A percentile compares a stretch with the other conserved stretches of the same genome.
Evolutionary conservation across 2,797 vertebrate genomes (phyloP).

Genomic region (Poeciliopsis infans): DNA sequence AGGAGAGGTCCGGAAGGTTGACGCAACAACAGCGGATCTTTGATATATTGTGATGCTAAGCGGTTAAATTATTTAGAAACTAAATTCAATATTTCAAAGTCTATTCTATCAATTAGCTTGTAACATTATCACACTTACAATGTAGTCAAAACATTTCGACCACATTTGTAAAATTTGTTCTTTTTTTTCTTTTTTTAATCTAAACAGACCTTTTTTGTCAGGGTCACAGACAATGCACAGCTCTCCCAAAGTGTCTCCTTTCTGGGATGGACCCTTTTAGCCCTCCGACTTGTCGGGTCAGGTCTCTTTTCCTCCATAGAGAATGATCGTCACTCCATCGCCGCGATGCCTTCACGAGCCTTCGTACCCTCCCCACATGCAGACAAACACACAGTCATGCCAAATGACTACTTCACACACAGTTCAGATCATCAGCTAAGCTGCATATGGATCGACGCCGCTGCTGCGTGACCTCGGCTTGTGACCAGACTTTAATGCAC

Average conservation of each 20-base stretch:
- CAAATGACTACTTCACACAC: background rate
- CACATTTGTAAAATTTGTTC: background rate
- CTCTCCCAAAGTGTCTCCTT: background rate
- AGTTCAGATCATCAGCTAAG: conserved; percentile 13
- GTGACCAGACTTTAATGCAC: conserved; percentile 35
- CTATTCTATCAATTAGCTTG: background rate
- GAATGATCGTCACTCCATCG: background rate
- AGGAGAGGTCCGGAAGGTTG: too few species aligned
- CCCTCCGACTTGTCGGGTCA: background rate
- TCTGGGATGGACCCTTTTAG: background rate
- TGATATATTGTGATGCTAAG: too few species aligned
- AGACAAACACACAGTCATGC: conserved; percentile 6
- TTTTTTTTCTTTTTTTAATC: background rate
- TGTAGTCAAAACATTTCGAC: background rate
- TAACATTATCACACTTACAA: background rate
- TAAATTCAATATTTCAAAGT: background rate
- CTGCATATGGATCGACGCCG: conserved; percentile 31
- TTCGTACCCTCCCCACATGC: background rate
- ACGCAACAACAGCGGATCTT: too few species aligned
- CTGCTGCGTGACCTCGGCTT: conserved; percentile 16
- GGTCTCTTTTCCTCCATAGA: background rate
- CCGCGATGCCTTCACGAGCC: background rate
- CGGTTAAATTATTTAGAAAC: too few species aligned
- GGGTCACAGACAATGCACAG: background rate
- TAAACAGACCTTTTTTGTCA: background rate